A percentile compares a stretch with the other conserved stretches of the same genome.
Conservation (phyloP, 2,113 vertebrate genomes). For the Caracal caracal region DNA sequence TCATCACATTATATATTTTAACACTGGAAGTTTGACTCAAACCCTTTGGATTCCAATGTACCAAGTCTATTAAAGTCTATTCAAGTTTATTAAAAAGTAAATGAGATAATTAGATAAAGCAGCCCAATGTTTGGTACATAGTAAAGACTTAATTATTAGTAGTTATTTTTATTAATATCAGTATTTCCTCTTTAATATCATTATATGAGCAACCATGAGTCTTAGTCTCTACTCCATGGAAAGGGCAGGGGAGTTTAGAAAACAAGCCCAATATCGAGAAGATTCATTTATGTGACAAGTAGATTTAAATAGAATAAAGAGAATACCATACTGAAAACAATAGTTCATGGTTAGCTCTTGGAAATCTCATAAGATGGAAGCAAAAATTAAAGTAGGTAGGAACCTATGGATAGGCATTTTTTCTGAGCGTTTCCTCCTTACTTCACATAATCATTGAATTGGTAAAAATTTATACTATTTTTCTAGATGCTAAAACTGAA, state of each 20-base stretch:
- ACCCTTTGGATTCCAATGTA: background rate
- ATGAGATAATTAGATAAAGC: background rate
- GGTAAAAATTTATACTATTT: background rate
- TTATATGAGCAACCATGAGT: background rate
- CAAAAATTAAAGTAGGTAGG: background rate
- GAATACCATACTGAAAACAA: background rate
- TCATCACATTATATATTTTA: background rate
- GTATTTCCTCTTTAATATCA: background rate
- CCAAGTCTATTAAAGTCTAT: background rate
- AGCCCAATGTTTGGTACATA: background rate
- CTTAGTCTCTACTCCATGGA: background rate
- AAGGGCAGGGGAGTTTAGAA: background rate
- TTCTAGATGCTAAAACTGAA: background rate
- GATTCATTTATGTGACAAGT: background rate
- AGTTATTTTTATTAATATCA: background rate
- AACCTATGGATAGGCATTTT: fast-evolving
- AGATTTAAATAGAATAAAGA: background rate
- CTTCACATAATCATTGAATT: background rate
- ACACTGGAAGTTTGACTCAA: background rate
- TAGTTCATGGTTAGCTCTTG: background rate
- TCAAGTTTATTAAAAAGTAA: background rate
- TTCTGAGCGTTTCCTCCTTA: background rate
- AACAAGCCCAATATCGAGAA: fast-evolving
- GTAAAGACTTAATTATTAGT: background rate
- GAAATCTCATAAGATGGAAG: background rate